A percentile compares a stretch with the other conserved stretches of the same genome.
These are phyloP conservation scores for Tapirus indicus DNA, from an alignment of 2,797 vertebrate species.

Conservation along the genomic window DNA sequence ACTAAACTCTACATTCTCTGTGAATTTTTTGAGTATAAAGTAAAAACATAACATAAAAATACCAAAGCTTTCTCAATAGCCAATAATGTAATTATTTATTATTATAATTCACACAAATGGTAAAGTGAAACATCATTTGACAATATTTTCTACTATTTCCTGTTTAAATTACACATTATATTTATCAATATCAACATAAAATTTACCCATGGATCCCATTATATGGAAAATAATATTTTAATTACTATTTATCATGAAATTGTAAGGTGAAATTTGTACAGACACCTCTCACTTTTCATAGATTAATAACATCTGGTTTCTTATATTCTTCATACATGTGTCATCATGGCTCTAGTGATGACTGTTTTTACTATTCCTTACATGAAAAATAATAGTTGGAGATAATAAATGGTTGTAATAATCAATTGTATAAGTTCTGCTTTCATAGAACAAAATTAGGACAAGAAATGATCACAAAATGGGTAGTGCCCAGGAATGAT, in stretches of 20 bases:
- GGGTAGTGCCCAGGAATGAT: neutral
- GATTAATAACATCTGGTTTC: neutral
- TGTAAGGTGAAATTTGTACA: neutral
- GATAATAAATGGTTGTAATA: neutral
- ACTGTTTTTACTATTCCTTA: neutral
- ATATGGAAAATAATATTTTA: neutral
- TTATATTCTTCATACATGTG: neutral
- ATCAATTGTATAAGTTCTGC: neutral
- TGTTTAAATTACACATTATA: neutral
- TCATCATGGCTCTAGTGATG: neutral
- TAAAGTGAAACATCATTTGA: neutral
- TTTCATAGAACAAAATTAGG: neutral
- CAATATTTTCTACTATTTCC: constrained; percentile 29
- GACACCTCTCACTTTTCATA: neutral
- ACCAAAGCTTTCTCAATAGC: neutral
- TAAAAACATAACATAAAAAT: neutral
- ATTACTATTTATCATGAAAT: neutral
- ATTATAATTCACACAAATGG: neutral
- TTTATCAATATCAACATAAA: neutral
- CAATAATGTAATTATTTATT: neutral
- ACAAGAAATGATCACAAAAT: neutral
- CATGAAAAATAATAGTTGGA: neutral
- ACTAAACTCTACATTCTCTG: neutral
- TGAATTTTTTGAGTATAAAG: neutral
- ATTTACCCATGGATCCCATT: neutral